Base-by-base conservation (phyloP, 2,113 vertebrate species). In the Nicator chloris region DNA sequence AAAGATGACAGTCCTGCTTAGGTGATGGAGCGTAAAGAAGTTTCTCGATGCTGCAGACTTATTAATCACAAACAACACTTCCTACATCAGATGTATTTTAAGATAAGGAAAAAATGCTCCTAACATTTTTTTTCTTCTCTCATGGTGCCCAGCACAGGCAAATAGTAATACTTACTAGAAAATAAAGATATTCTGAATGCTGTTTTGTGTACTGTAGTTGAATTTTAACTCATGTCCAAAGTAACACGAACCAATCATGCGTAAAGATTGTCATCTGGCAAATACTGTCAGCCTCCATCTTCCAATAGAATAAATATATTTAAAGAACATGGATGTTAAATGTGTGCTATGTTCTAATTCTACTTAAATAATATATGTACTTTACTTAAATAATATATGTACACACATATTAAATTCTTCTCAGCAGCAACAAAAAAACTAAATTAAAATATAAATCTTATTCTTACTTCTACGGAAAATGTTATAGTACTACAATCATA, bases 331-430 rank as follows among this genome's bases (percentile, higher is more conserved):
- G 65, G 65, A 61, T 60, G n/a, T 66, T 91, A 84, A 82, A 91
- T 65, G 70, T 50, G 50, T 61, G 15, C 16, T 82, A 23, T 76
- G 53, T 87, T 83, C 42, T 92, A 95, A 86, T 91, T 84, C 44
- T 79, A 49, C 20, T 68, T 95, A 82, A 93, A 93, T 93, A 93
- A 92, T 82, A 84, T 7, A 83, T 96, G 61, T 39, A 64, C 19
- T 80, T 49, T 86, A 54, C 31, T 59, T 92, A 92, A 96, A 95
- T 90, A 92, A 93, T 93, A 78, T 31, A 81, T 92, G 57, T 53
- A 68, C 40, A 61, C 18, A 56, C 56, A 71, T 63, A 77, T 17
- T 80, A 93, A 66, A 54, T 78, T 64, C 15, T 70, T 86, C 45
- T 31, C 17, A 64, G 31, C 15, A 75, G 39, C 30, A 83, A 77